Base-by-base conservation (phyloP, 2,888 invertebrate genomes). In the Ophion ellenae region DNA sequence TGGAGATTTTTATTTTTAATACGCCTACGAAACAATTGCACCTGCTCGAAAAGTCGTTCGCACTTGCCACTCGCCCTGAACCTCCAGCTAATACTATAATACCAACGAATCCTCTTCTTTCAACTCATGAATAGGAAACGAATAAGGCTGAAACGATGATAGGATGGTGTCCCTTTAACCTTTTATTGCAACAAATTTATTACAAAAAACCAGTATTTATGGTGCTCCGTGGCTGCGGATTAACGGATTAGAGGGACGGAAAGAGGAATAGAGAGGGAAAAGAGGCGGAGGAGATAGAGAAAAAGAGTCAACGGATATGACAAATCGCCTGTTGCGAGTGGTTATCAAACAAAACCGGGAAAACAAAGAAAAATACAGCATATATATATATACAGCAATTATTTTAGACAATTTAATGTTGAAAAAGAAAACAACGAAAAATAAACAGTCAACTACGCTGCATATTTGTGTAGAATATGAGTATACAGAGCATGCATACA, bases 131-230 rank as follows among this genome's bases (percentile, higher is more conserved):
- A 76, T 76, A 76, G 74, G 66, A 66, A 76, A 76, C 53, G 47
- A 66, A 76, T 76, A 66, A 53, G 53, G 61, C 40, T 11, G 10
- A 53, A 76, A 76, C 66, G 76, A 63, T 76, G 63, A 75, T 75
- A 75, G n/a, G 64, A 64, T 64, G 64, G 59, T 64, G 28, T 75
- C 45, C 45, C 75, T 75, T 64, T 64, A 47, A 64, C 64, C 47
- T 24, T 32, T 47, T 45, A 17, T 75, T 75, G 63, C 28, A 75
- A 75, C 63, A 75, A 78, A 77, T 78, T 78, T 78, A 78, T 69
- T 40, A 28, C 45, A 17, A 14, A 17, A 61, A 79, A 70, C 45
- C 79, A 63, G 64, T 80, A 71, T 73, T 76, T 66, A 76, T 57
- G 75, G 64, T 24, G 14, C 63, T 45, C 32, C 36, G 45, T 70